Percentiles rank a stretch among this genome's conserved stretches.
phyloP scores from a whole-genome alignment of 2,797 vertebrate genomes.

The Leontocebus nigricollis region DNA sequence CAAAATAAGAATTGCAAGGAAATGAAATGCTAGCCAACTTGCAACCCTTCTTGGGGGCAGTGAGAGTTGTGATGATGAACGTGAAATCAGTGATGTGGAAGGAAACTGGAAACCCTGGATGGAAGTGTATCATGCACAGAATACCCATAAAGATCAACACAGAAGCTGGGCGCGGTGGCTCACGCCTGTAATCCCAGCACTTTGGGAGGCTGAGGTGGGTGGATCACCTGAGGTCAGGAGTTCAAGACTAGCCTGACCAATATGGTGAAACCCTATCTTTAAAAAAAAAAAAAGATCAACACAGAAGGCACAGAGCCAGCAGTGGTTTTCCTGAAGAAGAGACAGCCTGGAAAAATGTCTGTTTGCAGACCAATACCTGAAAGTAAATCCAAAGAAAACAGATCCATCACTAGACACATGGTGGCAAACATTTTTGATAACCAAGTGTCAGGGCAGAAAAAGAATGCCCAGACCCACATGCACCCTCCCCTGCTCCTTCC shows the following conservation, averaged over 20 bases:
- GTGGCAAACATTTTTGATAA: background rate
- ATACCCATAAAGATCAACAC: background rate
- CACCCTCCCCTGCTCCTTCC: background rate
- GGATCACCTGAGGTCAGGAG: too few species aligned
- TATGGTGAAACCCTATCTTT: too few species aligned
- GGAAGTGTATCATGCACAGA: background rate
- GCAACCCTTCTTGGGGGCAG: background rate
- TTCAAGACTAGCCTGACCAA: too few species aligned
- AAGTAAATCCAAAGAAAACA: background rate
- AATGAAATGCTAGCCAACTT: background rate
- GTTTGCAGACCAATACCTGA: background rate
- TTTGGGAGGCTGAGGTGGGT: too few species aligned
- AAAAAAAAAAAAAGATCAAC: background rate
- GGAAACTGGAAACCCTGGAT: background rate
- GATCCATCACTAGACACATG: background rate
- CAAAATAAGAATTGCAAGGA: background rate
- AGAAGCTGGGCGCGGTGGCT: background rate
- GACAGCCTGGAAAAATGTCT: background rate
- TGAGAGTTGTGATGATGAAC: rapidly evolving
- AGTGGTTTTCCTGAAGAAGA: background rate
- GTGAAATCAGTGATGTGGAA: background rate
- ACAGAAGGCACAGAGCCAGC: background rate
- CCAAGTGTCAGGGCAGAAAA: background rate
- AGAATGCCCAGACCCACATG: rapidly evolving
- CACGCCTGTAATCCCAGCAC: too few species aligned